Evolutionary conservation across 2,888 invertebrate species (phyloP), one percentile per base, ranked within the genome.

Genomic region (Pammene fasciana): DNA sequence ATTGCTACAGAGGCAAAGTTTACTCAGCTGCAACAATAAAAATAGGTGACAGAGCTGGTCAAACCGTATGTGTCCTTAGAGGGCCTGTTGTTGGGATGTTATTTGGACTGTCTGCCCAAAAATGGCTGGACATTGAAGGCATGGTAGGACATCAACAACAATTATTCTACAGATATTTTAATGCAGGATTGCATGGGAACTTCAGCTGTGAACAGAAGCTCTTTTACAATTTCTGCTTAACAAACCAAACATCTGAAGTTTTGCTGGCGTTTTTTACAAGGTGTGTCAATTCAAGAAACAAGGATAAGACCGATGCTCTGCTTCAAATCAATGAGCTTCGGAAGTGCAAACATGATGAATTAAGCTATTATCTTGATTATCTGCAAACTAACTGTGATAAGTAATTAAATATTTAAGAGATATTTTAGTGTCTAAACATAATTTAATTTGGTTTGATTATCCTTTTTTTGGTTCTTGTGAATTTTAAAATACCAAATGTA

Each of bases 141-240:
- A 74, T 92, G 67, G 88, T 88, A 74, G 75, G 72, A 54, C 71
- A 73, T 68, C 79, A 76, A 38, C 82, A 86, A n/a, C 90, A 93
- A 75, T 72, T 93, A 10, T 93, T 89, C 77, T 93, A 90, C 72
- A 86, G 93, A 78, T 84, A 87, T 74, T 93, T 92, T 73, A 90
- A 88, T 78, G 78, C 86, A 74, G 93, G 93, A 5, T 68, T 93
- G 3, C 84, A 82, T 65, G 82, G 78, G 70, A 83, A 74, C 62
- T 89, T 86, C 73, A 77, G 75, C 43, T 80, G 75, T 72, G 88
- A 91, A 76, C 89, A 93, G 78, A 88, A 87, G 75, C 68, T 92
- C 46, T 93, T 93, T 80, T 93, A 93, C 76, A 84, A 89, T 73
- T 92, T 92, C 76, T 93, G 93, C 78, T 74, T 81, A 48, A 81